Percentiles rank a stretch among this genome's conserved stretches.
Conservation (phyloP, 2,113 vertebrate genomes). For the Channa argus region DNA sequence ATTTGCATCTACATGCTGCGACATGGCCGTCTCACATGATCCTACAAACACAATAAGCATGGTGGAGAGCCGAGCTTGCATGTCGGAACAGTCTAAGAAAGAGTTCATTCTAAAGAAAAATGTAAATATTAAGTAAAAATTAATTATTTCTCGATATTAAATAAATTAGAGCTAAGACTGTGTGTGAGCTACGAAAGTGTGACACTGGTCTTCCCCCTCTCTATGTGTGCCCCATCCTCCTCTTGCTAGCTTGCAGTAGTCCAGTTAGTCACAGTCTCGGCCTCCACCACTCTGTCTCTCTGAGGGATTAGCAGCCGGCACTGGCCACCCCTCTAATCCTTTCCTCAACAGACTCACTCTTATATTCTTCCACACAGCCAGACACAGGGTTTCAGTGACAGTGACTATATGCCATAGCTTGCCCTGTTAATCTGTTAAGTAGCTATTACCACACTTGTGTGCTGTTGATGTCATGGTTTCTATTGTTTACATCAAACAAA, state of each 20-base stretch:
- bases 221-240: constrained; percentile 1
- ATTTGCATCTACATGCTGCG: too few relatives aligned
- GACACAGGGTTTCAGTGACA: constrained; percentile 41
- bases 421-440: constrained; percentile 65
- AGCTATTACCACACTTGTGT: constrained; percentile 46
- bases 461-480: constrained; percentile 12
- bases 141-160: too few relatives aligned
- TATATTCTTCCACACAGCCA: constrained; percentile 41
- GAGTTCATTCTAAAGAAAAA: too few relatives aligned
- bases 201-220: constrained; percentile 15
- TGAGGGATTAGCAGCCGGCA: constrained; percentile 64
- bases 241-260: constrained; percentile 33
- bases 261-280: constrained; percentile 69
- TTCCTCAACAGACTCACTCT: constrained; percentile 66
- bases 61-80: too few relatives aligned
- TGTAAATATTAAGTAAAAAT: too few relatives aligned
- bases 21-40: too few relatives aligned
- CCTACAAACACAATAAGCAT: too few relatives aligned
- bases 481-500: background rate
- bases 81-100: too few relatives aligned
- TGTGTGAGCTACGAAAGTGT: background rate
- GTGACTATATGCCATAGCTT: constrained; percentile 47
- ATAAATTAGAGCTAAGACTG: too few relatives aligned
- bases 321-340: constrained; percentile 67
- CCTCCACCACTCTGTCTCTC: constrained; percentile 66